Evolutionary conservation across 2,113 vertebrate genomes (phyloP).

Genomic region (Coryphaenoides rupestris): DNA sequence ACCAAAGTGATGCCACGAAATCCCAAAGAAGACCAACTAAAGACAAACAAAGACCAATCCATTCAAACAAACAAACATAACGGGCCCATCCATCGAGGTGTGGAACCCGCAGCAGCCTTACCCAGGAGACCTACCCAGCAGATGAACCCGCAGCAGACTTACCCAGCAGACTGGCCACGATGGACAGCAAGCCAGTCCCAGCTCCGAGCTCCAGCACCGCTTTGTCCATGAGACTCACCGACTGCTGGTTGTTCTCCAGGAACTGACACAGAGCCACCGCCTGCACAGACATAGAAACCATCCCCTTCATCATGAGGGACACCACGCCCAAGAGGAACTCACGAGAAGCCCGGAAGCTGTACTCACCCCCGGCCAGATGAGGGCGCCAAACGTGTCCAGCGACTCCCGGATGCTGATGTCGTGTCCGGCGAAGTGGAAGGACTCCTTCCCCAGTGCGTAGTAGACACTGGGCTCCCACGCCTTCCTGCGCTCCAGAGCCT

Average conservation of each 20-base stretch:
- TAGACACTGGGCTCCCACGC: slow-evolving; percentile 57
- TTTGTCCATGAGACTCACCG: slow-evolving; percentile 82
- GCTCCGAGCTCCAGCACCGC: slow-evolving; percentile 89
- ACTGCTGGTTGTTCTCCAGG: slow-evolving; percentile 84
- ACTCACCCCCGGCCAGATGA: slow-evolving; percentile 72
- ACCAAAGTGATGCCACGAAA: too few relatives aligned
- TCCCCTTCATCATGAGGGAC: not conserved
- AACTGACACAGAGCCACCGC: slow-evolving; percentile 85
- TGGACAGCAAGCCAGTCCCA: slow-evolving; percentile 83
- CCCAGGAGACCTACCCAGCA: slow-evolving; percentile 73
- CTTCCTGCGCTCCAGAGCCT: slow-evolving; percentile 41
- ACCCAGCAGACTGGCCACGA: slow-evolving; percentile 70
- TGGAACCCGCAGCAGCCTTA: slow-evolving; percentile 22
- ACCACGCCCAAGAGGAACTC: not conserved
- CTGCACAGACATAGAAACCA: slow-evolving; percentile 55
- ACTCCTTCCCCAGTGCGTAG: slow-evolving; percentile 51
- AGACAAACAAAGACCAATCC: too few relatives aligned
- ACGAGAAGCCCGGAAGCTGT: not conserved
- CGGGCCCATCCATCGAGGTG: too few relatives aligned
- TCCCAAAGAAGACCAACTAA: too few relatives aligned
- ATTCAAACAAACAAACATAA: too few relatives aligned
- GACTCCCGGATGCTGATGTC: slow-evolving; percentile 69
- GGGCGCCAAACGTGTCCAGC: slow-evolving; percentile 64
- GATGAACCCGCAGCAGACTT: not conserved
- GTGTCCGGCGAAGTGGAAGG: slow-evolving; percentile 61